Evolutionary conservation across 2,888 invertebrate genomes (phyloP), one percentile per base, ranked within the genome.

Genomic region (Danaus chrysippus): DNA sequence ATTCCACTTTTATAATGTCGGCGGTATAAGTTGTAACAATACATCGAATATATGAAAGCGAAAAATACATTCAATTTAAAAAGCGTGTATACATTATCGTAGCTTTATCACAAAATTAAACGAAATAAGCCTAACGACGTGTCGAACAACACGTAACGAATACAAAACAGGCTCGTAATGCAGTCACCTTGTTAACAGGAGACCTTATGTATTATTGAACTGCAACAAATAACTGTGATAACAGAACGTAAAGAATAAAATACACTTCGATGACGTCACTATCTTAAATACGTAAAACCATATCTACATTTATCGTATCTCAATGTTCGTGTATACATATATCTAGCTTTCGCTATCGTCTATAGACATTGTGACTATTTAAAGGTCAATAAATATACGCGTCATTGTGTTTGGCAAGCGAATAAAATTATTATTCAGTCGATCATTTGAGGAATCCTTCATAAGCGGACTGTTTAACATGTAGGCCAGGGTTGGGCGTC

Each of bases 221-320:
- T 81, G 80, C 81, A 82, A 79, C 77, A 79, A 83, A 80, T 81
- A 82, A 83, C 76, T 70, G 70, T 72, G 85, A 86, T 87, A 86
- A 80, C 76, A 71, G 69, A 70, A 74, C 78, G 82, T 83, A 82
- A 83, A 81, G 79, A 70, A 74, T 79, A 78, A 76, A 80, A 72
- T 72, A 74, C 69, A 68, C 69, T 73, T 72, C 23, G 69, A 70
- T 84, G 78, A 82, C 81, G 81, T 84, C 77, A 79, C 62, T 68
- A 61, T 62, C 56, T 63, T 57, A 57, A 49, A 58, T 60, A 66
- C 58, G 44, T 59, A 15, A 63, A 59, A 53, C 59, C 56, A 44
- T 34, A 64, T 43, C 56, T 42, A 15, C 15, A 49, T 49, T 46
- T 9, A n/a, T n/a, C 46, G 15, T 46, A 9, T 46, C 12, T n/a